Evolutionary conservation across 2,888 invertebrate species (phyloP).

Genomic region (Minunthozetes semirufus): DNA sequence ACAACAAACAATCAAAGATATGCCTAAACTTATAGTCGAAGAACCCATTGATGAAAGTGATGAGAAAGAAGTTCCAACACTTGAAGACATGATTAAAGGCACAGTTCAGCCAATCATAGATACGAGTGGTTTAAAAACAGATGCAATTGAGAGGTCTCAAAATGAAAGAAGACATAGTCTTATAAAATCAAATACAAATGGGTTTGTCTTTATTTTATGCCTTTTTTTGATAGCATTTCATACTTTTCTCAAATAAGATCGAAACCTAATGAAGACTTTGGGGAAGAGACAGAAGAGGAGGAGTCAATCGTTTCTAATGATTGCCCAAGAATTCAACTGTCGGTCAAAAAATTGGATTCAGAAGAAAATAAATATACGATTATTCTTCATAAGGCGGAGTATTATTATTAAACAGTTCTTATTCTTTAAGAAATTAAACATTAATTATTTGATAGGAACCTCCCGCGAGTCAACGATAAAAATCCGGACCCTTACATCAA

Average conservation of each 20-base stretch:
- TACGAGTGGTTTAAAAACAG: constrained; percentile 38
- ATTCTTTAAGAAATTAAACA: not conserved
- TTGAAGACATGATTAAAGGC: constrained; percentile 42
- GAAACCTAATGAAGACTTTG: not conserved
- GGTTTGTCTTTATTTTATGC: not conserved
- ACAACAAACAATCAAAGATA: not conserved
- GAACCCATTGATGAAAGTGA: constrained; percentile 40
- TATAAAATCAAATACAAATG: constrained; percentile 33
- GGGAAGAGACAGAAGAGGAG: not conserved
- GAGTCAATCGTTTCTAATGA: not conserved
- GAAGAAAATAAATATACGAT: constrained; percentile 71
- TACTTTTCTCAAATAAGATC: too few species aligned
- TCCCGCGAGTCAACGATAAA: constrained; percentile 73
- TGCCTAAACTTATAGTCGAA: constrained; percentile 9
- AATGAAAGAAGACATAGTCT: constrained; percentile 31
- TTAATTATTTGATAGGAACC: constrained; percentile 56
- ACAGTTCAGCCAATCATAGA: constrained; percentile 42
- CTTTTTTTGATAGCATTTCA: too few species aligned
- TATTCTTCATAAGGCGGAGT: constrained; percentile 83
- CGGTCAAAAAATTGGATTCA: constrained; percentile 65
- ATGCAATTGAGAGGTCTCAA: constrained; percentile 36
- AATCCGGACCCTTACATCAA: constrained; percentile 87
- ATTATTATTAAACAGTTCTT: constrained; percentile 55
- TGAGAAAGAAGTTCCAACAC: constrained; percentile 42
- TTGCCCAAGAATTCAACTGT: constrained; percentile 63